Evolutionary conservation across 2,797 vertebrate genomes (phyloP), one percentile per base, ranked within the genome.

Genomic region (Coregonus ussuriensis): DNA sequence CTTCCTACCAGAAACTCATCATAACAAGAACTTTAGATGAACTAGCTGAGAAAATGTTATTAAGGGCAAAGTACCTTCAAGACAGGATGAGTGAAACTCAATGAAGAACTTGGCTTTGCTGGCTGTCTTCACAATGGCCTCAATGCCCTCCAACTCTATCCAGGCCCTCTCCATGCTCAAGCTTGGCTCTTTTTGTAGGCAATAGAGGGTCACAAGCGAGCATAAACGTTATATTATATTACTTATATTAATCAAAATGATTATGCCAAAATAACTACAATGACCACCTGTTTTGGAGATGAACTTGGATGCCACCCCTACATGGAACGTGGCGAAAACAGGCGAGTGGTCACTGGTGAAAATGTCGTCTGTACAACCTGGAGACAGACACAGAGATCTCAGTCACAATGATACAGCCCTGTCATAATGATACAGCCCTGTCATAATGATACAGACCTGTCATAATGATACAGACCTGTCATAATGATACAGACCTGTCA

Each of bases 311-410:
- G 87, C 88, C 74, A 96, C 92, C 69, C 95, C 94, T 18, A 95
- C 89, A 85, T 95, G 92, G 83, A 95, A 96, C 2, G 95, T 96
- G 74, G 94, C 94, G 77, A 96, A 96, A 84, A 96, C 94, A 82
- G 95, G 95, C 1, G 95, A 96, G 87, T 96, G 95, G 79, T 96
- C 95, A 72, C 95, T 96, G 65, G 94, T 94, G 82, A 95, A 94
- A 84, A 96, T 93, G 87, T 96, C 95, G 84, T 96, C 95, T 9
- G 95, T 95, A 85, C 95, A 96, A 73, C 95, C 95, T 96, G 77
- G 78, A 33, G 71, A 78, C 41, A 87, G 37, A 87, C 62, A 47
- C 41, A 84, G 76, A 75, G 72, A 35, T 21, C n/a, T 51, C 25
- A 6, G 67, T 51, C 69, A 56, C 33, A 47, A 62, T 70, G 59